Percentiles rank a stretch among this genome's conserved stretches.
phyloP scores from a whole-genome alignment of 2,797 vertebrate genomes.

The Enteromius trimaculatus region DNA sequence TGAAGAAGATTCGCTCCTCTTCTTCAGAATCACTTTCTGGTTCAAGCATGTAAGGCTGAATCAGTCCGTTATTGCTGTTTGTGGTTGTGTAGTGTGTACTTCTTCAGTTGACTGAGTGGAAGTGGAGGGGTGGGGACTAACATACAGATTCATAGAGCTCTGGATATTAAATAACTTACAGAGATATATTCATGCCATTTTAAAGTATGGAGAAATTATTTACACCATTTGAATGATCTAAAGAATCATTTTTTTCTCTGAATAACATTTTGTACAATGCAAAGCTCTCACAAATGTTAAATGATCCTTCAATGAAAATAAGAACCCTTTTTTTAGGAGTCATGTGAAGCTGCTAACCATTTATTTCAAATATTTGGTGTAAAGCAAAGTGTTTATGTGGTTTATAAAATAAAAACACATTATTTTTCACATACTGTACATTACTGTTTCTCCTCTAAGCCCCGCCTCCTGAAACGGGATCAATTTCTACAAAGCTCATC shows the following conservation, averaged over 20 bases:
- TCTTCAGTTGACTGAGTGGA: neutral
- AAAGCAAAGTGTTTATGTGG: no score
- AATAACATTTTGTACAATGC: neutral
- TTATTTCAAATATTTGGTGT: no score
- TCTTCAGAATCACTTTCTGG: no score
- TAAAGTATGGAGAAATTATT: neutral
- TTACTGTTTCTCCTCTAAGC: no score
- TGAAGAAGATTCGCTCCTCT: no score
- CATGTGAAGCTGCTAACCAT: no score
- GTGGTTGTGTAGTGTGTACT: neutral
- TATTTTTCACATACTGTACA: no score
- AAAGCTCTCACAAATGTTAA: neutral
- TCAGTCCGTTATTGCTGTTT: no score
- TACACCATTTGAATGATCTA: neutral
- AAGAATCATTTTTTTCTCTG: neutral
- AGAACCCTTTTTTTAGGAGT: neutral
- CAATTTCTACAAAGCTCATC: no score
- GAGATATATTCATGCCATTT: neutral
- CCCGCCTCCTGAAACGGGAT: no score
- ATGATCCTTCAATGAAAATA: neutral
- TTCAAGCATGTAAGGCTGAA: no score
- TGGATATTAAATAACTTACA: neutral
- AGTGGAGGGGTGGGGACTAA: neutral
- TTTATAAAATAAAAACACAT: no score
- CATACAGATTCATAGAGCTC: neutral